Evolutionary conservation across 2,113 vertebrate species (phyloP).

Genomic region (Arothron firmamentum): DNA sequence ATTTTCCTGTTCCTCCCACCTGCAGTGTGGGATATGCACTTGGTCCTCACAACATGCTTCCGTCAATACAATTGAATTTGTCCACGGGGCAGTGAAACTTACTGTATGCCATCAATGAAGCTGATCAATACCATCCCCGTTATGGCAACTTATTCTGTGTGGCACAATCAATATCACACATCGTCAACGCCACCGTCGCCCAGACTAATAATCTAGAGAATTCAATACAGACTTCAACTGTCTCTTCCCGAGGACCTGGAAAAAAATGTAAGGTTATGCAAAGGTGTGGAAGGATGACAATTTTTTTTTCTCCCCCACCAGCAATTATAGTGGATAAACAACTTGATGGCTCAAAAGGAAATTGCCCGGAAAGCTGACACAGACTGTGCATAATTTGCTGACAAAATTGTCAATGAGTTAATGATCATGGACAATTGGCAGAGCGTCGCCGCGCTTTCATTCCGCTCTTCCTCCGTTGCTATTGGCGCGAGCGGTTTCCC

Average conservation of each 20-base stretch:
- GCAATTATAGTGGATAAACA: conserved; percentile 40
- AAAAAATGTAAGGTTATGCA: not conserved
- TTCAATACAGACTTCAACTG: conserved; percentile 29
- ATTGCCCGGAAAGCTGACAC: conserved; percentile 48
- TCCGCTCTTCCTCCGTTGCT: too few species aligned
- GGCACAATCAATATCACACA: conserved; percentile 50
- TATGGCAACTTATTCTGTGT: conserved; percentile 63
- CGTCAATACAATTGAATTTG: conserved; percentile 64
- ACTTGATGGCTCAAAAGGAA: conserved; percentile 52
- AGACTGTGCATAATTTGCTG: conserved; percentile 54
- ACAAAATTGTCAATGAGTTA: conserved; percentile 62
- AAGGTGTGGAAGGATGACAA: conserved; percentile 4
- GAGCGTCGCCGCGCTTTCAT: conserved; percentile 38
- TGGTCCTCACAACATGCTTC: conserved; percentile 42
- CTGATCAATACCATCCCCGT: conserved; percentile 53
- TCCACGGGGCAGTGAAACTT: conserved; percentile 52
- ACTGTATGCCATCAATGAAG: conserved; percentile 48
- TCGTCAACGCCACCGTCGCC: conserved; percentile 33
- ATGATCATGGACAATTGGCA: conserved; percentile 56
- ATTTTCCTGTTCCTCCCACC: conserved; percentile 19
- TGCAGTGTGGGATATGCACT: conserved; percentile 31
- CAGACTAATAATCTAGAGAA: conserved; percentile 26
- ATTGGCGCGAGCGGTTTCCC: too few species aligned
- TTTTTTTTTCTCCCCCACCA: too few species aligned
- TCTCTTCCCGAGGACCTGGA: conserved; percentile 13